A percentile compares a stretch with the other conserved stretches of the same genome.
Evolutionary conservation across 2,113 vertebrate species (phyloP).

Genomic region (Rhea americana): DNA sequence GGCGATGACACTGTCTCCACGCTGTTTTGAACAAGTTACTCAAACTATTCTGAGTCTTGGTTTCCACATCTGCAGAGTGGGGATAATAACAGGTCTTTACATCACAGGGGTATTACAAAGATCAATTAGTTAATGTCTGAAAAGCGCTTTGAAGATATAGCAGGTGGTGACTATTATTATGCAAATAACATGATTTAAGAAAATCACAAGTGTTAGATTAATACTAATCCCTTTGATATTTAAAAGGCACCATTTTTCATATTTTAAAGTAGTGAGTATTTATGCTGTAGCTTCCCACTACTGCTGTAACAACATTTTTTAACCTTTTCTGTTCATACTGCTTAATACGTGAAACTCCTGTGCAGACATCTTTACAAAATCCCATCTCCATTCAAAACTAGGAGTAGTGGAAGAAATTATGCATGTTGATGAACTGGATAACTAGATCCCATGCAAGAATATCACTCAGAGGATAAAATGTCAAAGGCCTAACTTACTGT

Average conservation of each 20-base stretch:
- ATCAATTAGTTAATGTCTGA: constrained; percentile 66
- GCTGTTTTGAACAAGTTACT: not conserved
- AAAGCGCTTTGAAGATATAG: constrained; percentile 65
- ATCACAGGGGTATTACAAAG: constrained; percentile 58
- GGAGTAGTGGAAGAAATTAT: constrained; percentile 25
- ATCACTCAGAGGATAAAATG: constrained; percentile 68
- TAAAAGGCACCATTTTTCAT: constrained; percentile 62
- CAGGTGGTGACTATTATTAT: constrained; percentile 62
- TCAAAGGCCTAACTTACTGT: constrained; percentile 58
- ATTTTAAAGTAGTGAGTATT: constrained; percentile 53
- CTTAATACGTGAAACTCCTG: constrained; percentile 7
- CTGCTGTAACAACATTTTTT: constrained; percentile 44
- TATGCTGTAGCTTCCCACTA: constrained; percentile 21
- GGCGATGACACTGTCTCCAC: accelerated
- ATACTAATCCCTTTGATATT: constrained; percentile 70
- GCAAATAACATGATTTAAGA: constrained; percentile 66
- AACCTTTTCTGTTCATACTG: not conserved
- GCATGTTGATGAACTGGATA: constrained; percentile 57
- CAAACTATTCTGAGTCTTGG: not conserved
- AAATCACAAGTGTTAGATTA: constrained; percentile 68
- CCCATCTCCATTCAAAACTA: not conserved
- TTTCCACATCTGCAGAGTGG: constrained; percentile 48
- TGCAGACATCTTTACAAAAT: constrained; percentile 40
- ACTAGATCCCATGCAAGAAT: constrained; percentile 40
- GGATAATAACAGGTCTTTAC: constrained; percentile 62